These are phyloP conservation scores for Hemibates koningsi DNA, from an alignment of 2,113 vertebrate genomes.

Conservation along the genomic window DNA sequence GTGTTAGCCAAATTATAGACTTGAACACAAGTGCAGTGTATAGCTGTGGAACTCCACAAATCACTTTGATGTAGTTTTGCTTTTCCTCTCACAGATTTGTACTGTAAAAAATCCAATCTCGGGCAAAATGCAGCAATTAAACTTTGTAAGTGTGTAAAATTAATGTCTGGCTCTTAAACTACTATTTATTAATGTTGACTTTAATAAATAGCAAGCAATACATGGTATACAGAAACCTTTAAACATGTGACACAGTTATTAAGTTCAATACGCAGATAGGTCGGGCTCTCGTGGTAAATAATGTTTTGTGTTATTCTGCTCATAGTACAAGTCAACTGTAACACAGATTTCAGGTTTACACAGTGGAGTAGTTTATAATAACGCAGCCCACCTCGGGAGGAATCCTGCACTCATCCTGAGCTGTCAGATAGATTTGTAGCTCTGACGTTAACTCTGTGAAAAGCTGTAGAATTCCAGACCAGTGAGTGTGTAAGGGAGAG, in stretches of 20 bases:
- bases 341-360: background rate
- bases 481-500: background rate
- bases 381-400: background rate
- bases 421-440: background rate
- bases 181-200: background rate
- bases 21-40: background rate
- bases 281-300: background rate
- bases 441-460: background rate
- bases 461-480: background rate
- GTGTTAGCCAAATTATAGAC: background rate
- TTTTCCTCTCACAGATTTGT: background rate
- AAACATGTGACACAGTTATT: background rate
- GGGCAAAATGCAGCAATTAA: background rate
- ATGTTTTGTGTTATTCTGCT: background rate
- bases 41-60: background rate
- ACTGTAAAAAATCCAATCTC: background rate
- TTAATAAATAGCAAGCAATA: background rate
- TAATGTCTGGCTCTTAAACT: background rate
- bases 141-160: background rate
- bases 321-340: background rate
- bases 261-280: background rate
- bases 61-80: background rate
- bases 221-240: background rate
- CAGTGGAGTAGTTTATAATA: background rate
- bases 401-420: background rate